Evolutionary conservation across 2,113 vertebrate species (phyloP).

Genomic region (Leucoraja erinaceus): DNA sequence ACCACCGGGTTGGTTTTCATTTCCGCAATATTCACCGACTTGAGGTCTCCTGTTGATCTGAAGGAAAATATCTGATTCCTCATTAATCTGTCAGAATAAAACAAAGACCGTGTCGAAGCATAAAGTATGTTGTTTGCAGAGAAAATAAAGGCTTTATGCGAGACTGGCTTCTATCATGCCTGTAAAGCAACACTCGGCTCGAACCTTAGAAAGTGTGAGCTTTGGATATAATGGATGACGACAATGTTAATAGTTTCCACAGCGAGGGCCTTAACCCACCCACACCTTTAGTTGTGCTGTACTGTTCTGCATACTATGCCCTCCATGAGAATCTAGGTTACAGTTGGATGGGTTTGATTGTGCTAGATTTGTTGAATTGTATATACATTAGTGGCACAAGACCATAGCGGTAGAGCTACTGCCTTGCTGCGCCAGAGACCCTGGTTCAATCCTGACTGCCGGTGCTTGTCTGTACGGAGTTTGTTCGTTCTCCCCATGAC

Average conservation of each 20-base stretch:
- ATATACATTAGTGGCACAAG: no score
- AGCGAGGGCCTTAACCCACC: neutral
- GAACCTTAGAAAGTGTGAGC: conserved; percentile 34
- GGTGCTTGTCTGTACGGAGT: no score
- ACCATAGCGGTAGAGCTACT: no score
- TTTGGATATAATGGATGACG: conserved; percentile 31
- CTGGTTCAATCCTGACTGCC: no score
- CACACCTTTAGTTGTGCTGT: neutral
- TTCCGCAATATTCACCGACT: conserved; percentile 20
- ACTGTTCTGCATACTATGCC: neutral
- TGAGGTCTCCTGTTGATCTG: conserved; percentile 48
- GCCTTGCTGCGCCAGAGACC: no score
- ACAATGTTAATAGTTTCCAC: conserved; percentile 30
- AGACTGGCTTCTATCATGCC: conserved; percentile 51
- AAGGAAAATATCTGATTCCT: conserved; percentile 64
- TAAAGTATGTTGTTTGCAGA: conserved; percentile 62
- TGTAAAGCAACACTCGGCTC: conserved; percentile 41
- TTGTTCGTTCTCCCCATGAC: no score
- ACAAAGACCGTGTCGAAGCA: conserved; percentile 67
- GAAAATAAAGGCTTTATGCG: conserved; percentile 64
- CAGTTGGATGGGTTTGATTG: neutral
- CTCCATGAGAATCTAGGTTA: neutral
- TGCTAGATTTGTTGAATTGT: neutral
- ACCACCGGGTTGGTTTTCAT: conserved; percentile 8
- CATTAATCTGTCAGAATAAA: conserved; percentile 60